A percentile compares a stretch with the other conserved stretches of the same genome.
These are phyloP conservation scores for Ophioninae sp. DNA, from an alignment of 2,888 invertebrate genomes.

Conservation along the genomic window DNA sequence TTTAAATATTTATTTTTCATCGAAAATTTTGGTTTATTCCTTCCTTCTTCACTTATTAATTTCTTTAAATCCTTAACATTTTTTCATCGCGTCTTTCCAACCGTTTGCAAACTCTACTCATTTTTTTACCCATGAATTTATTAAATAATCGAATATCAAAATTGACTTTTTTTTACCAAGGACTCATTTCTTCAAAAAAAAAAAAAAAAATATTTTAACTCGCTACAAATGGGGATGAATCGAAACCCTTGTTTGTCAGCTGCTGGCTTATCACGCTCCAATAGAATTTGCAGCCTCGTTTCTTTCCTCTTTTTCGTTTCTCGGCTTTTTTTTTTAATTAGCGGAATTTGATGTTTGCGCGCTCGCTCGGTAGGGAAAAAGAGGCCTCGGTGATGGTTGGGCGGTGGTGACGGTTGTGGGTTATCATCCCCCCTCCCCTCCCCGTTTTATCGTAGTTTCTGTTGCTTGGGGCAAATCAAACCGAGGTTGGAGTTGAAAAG, in stretches of 20 bases:
- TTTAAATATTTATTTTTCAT: no score
- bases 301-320: slow-evolving; percentile 16
- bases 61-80: no score
- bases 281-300: slow-evolving; percentile 27
- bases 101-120: no score
- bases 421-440: slow-evolving; percentile 23
- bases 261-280: slow-evolving; percentile 53
- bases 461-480: not conserved
- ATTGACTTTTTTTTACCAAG: no score
- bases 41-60: no score
- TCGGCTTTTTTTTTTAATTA: slow-evolving; percentile 4
- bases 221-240: not conserved
- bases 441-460: slow-evolving; percentile 12
- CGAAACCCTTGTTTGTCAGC: slow-evolving; percentile 31
- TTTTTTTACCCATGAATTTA: no score
- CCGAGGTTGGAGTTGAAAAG: not conserved
- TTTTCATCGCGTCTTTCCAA: no score
- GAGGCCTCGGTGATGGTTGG: slow-evolving; percentile 41
- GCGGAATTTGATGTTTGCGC: not conserved
- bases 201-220: not conserved
- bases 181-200: no score
- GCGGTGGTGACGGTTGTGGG: not conserved
- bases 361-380: slow-evolving; percentile 1
- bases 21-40: no score
- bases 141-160: no score